Evolutionary conservation across 2,113 vertebrate species (phyloP).

Genomic region (Turnix velox): DNA sequence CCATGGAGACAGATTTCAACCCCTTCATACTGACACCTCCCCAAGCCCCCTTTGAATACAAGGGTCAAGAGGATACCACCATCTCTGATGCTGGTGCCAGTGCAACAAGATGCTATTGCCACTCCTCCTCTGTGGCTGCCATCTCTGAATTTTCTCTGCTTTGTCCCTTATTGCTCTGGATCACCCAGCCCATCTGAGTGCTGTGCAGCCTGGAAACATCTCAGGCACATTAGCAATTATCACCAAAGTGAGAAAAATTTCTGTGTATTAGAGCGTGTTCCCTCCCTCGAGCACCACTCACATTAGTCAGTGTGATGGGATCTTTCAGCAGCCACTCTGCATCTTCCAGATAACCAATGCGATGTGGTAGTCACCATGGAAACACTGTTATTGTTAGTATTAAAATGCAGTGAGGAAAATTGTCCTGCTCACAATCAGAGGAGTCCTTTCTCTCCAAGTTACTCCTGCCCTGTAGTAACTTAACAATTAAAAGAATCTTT

Average conservation of each 20-base stretch:
- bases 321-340: slow-evolving; percentile 15
- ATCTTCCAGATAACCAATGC: neutral
- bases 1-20: neutral
- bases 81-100: fast-evolving
- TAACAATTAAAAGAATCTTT: neutral
- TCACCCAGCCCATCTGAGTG: neutral
- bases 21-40: neutral
- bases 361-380: slow-evolving; percentile 28
- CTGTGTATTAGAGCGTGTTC: neutral
- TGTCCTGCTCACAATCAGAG: neutral
- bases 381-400: slow-evolving; percentile 11
- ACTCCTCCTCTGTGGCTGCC: neutral
- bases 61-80: neutral
- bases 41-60: neutral
- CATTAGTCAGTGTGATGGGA: slow-evolving; percentile 15
- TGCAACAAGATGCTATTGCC: neutral
- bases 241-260: neutral
- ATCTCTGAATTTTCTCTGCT: neutral
- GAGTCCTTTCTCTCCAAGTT: neutral
- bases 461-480: slow-evolving; percentile 13
- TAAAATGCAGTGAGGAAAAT: slow-evolving; percentile 26
- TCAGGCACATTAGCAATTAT: neutral
- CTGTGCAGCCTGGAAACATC: neutral
- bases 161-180: neutral
- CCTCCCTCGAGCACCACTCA: neutral